Conservation (phyloP, 2,797 vertebrate genomes). For the Antennarius maculatus region DNA sequence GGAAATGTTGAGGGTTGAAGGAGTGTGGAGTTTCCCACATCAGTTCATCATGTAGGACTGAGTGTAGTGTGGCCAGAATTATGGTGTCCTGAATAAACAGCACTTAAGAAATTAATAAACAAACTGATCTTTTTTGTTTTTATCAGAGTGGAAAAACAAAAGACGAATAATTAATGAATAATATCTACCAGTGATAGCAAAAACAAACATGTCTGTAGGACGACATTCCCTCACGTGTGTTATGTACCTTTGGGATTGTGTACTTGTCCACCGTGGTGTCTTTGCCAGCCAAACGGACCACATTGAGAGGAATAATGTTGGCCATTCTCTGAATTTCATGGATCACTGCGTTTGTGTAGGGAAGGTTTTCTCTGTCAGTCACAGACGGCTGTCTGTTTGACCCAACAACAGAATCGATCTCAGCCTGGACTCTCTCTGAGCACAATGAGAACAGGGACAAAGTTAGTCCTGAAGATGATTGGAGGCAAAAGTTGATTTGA, state of each 20-base stretch:
- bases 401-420: conserved; percentile 71
- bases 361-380: conserved; percentile 68
- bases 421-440: conserved; percentile 72
- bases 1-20: conserved; percentile 73
- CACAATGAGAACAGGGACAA: conserved; percentile 16
- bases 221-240: neutral
- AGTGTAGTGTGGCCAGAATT: conserved; percentile 37
- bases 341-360: conserved; percentile 74
- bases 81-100: conserved; percentile 55
- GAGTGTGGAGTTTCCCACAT: conserved; percentile 69
- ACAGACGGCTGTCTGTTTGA: conserved; percentile 57
- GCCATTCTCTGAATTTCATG: conserved; percentile 81
- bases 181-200: neutral
- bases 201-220: too few species aligned
- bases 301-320: conserved; percentile 75
- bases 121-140: neutral
- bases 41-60: conserved; percentile 55
- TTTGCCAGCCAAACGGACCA: conserved; percentile 36
- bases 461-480: neutral
- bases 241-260: conserved; percentile 82
- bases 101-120: neutral
- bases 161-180: neutral
- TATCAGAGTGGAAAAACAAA: neutral
- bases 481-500: neutral
- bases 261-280: conserved; percentile 75